Evolutionary conservation across 2,888 invertebrate species (phyloP).

Genomic region (Megastigmus dorsalis): DNA sequence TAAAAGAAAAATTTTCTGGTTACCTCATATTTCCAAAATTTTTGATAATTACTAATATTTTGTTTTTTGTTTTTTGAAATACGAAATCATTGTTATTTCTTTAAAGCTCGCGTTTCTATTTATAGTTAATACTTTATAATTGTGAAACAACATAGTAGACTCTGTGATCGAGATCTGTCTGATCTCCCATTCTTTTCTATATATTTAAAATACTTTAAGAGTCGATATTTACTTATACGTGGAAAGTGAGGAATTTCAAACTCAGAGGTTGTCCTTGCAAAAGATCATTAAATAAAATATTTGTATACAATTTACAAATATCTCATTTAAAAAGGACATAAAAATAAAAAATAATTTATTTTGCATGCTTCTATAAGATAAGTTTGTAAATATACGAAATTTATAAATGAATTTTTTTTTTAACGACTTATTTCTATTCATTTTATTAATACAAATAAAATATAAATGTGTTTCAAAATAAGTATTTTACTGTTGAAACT

Average conservation of each 20-base stretch:
- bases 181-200: constrained; percentile 23
- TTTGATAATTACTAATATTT: background rate
- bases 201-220: constrained; percentile 26
- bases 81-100: background rate
- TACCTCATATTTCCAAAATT: constrained; percentile 11
- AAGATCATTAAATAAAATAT: constrained; percentile 8
- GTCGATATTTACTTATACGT: background rate
- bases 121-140: constrained; percentile 22
- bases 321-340: background rate
- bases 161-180: constrained; percentile 37
- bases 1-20: constrained; percentile 11
- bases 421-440: no score
- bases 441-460: background rate
- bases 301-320: background rate
- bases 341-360: constrained; percentile 9
- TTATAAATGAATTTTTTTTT: background rate
- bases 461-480: background rate
- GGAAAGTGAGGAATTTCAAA: background rate
- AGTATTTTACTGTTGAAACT: background rate
- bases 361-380: constrained; percentile 4
- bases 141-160: constrained; percentile 23
- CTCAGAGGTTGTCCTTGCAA: constrained; percentile 18
- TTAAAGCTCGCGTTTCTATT: constrained; percentile 8
- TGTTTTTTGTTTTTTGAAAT: background rate
- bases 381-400: background rate